Evolutionary conservation across 2,113 vertebrate genomes (phyloP).

Genomic region (Podiceps cristatus): DNA sequence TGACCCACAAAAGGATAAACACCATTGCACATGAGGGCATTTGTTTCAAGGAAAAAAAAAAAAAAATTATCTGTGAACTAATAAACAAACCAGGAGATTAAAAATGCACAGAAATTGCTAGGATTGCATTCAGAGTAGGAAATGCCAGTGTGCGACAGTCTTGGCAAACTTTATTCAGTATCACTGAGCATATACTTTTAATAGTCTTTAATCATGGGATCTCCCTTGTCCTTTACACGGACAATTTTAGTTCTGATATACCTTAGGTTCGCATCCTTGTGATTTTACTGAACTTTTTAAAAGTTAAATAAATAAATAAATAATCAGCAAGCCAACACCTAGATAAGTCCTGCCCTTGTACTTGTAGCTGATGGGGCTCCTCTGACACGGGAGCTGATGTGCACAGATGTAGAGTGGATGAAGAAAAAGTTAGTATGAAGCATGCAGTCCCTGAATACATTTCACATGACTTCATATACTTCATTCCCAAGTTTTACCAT

Average conservation of each 20-base stretch:
- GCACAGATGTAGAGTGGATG: not conserved
- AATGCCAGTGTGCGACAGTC: not conserved
- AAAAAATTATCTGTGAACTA: not conserved
- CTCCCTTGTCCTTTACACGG: not conserved
- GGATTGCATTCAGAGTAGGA: not conserved
- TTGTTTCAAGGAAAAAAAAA: not conserved
- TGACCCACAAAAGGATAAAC: not conserved
- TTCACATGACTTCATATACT: not conserved
- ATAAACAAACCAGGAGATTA: not conserved
- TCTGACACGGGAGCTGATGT: not conserved
- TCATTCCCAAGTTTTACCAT: not conserved
- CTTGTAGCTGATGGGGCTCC: not conserved
- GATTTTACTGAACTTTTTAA: not conserved
- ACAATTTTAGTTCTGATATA: not conserved
- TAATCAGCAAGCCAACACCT: not conserved
- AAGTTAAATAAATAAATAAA: not conserved
- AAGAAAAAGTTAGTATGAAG: not conserved
- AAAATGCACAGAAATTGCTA: not conserved
- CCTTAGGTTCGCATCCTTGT: not conserved
- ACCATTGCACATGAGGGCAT: not conserved
- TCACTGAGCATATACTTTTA: not conserved
- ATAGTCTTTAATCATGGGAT: not conserved
- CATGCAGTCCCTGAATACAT: not conserved
- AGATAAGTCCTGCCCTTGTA: not conserved
- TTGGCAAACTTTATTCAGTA: not conserved